phyloP scores from a whole-genome alignment of 2,888 invertebrate species.

The Calliscelio sp. region DNA sequence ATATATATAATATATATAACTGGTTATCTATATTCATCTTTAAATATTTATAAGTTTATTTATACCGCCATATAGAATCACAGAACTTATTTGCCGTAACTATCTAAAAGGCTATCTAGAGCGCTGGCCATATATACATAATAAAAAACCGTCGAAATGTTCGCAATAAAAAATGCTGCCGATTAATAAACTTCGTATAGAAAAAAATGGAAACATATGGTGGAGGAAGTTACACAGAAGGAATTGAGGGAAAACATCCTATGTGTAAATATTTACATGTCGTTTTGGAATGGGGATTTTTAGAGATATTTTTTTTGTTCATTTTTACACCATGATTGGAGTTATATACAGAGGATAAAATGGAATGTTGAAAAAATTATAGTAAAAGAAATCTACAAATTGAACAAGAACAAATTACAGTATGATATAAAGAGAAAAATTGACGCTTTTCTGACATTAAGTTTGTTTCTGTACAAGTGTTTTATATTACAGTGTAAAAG shows the following conservation, averaged over 20 bases:
- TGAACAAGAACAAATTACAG: conserved; percentile 40
- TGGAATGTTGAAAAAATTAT: background rate
- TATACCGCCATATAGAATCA: conserved; percentile 47
- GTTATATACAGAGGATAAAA: conserved; percentile 28
- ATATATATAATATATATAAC: conserved; percentile 23
- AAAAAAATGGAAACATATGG: background rate
- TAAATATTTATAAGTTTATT: conserved; percentile 32
- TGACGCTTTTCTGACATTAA: conserved; percentile 19
- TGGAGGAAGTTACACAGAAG: conserved; percentile 4
- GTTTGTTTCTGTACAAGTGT: conserved; percentile 28
- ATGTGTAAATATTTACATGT: conserved; percentile 51
- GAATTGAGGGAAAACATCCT: conserved; percentile 19
- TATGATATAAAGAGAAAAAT: conserved; percentile 21
- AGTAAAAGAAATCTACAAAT: conserved; percentile 25
- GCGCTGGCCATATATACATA: conserved; percentile 45
- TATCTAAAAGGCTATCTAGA: conserved; percentile 62
- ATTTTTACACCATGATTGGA: conserved; percentile 23
- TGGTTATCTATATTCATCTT: conserved; percentile 18
- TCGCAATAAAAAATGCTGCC: conserved; percentile 26
- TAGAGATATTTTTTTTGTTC: no score
- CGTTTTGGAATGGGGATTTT: no score
- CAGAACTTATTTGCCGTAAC: conserved; percentile 36
- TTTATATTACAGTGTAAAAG: conserved; percentile 23
- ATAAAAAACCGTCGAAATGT: conserved; percentile 46
- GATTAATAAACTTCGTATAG: conserved; percentile 3